Evolutionary conservation across 2,113 vertebrate genomes (phyloP), one percentile per base, ranked within the genome.

Genomic region (western clawed frog (Xenopus tropicalis)): DNA sequence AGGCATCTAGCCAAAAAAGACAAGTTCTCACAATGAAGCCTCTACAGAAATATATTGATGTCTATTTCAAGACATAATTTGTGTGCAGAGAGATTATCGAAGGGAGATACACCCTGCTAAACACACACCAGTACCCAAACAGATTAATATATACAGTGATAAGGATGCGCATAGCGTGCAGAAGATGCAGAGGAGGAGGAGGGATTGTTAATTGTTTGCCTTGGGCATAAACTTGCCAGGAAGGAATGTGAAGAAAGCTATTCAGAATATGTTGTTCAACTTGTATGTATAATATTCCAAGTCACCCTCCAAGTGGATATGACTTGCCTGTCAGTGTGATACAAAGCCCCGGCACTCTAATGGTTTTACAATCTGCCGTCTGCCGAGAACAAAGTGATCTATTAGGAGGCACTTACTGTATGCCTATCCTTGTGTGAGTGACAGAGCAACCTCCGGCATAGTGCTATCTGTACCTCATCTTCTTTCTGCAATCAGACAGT

Each of bases 191-290:
- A 13, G 24, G 1, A 7, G 52, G 37, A 58, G 25, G 14, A 10
- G 42, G n/a, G 16, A 19, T 61, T 19, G 3, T 59, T 37, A 52
- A 13, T 66, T 44, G 44, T 69, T 74, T 23, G 65, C 72, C 44
- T 54, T 14, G 16, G 57, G 72, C 64, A 68, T 24, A n/a, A 23
- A 67, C 16, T 14, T 51, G 17, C n/a, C 22, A n/a, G 42, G 4
- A 7, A 48, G 72, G 72, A 74, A 74, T 74, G 56, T 69, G 65
- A 52, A 61, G 56, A 61, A 67, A 44, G 37, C 24, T 74, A 74
- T 74, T 20, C 29, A 61, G 65, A 74, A 62, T 74, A 74, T 74
- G 64, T 48, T 37, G 65, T 42, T n/a, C 2, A 43, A 61, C 65
- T 22, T 4, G 72, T 61, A 61, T 4, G 72, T 61, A 61, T 48